Evolutionary conservation across 2,797 vertebrate genomes (phyloP).

Genomic region (Notoglanidium macrostoma): DNA sequence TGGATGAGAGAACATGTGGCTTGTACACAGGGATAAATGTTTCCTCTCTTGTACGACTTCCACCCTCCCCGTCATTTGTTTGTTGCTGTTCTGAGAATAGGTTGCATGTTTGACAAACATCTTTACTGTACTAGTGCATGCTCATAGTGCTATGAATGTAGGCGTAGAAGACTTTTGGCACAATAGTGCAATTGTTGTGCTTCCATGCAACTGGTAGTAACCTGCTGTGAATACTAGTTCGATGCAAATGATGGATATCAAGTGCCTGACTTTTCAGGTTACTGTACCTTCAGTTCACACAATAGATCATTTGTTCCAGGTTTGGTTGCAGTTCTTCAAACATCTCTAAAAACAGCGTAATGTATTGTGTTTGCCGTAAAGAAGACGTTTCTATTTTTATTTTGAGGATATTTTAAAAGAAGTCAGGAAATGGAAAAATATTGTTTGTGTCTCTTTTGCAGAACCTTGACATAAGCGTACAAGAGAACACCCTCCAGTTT

Average conservation of each 20-base stretch:
- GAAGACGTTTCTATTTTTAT: background rate
- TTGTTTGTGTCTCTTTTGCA: constrained; percentile 65
- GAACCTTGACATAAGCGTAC: constrained; percentile 82
- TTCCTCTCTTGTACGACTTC: background rate
- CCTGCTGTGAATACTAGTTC: background rate
- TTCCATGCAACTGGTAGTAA: background rate
- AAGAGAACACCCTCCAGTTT: constrained; percentile 85
- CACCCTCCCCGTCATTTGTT: background rate
- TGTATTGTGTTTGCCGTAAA: background rate
- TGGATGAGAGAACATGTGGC: background rate
- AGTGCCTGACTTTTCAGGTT: background rate
- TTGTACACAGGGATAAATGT: constrained; percentile 3
- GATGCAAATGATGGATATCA: constrained; percentile 40
- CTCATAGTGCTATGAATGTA: background rate
- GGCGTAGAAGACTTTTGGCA: background rate
- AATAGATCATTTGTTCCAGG: background rate
- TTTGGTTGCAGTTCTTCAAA: background rate
- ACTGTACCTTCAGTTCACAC: background rate
- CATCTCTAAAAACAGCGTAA: background rate
- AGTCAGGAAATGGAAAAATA: background rate
- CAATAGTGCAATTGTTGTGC: constrained; percentile 34
- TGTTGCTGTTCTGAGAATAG: background rate
- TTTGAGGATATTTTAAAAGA: background rate
- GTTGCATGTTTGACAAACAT: constrained; percentile 20
- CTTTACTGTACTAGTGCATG: background rate